These are phyloP conservation scores for Caenorhabditis latens DNA, from an alignment of 1,140 invertebrate genomes.

Conservation along the genomic window DNA sequence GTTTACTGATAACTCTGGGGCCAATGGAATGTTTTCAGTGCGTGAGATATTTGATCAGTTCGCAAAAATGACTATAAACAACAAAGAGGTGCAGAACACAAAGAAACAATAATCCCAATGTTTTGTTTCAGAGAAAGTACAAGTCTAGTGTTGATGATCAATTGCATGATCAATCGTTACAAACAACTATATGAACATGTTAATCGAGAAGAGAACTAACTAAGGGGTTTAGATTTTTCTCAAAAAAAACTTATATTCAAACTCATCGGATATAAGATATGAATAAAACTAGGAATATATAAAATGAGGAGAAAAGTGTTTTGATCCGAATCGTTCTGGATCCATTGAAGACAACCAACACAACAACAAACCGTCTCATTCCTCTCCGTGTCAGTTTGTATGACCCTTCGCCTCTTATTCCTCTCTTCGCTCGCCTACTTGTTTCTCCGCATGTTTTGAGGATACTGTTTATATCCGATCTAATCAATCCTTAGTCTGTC, in stretches of 20 bases:
- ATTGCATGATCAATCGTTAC: neutral
- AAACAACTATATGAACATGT: neutral
- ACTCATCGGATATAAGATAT: too few species aligned
- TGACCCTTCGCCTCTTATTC: conserved; percentile 22
- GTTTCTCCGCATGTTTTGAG: conserved; percentile 51
- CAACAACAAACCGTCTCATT: conserved; percentile 47
- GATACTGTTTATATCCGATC: conserved; percentile 54
- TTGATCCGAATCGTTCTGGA: conserved; percentile 34
- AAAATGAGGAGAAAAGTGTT: neutral
- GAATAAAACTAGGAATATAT: neutral
- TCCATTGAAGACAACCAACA: neutral
- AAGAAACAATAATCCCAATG: neutral
- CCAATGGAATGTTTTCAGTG: too few species aligned
- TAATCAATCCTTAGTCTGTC: conserved; percentile 4
- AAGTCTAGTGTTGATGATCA: neutral
- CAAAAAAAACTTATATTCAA: neutral
- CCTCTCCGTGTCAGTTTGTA: conserved; percentile 38
- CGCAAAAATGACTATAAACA: neutral
- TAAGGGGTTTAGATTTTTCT: neutral
- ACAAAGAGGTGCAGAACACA: neutral
- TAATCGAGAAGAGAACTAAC: neutral
- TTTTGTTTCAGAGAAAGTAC: too few species aligned
- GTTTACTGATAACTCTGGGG: neutral
- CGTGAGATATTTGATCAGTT: too few species aligned
- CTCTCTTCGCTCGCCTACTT: conserved; percentile 6